Evolutionary conservation across 2,888 invertebrate species (phyloP).

Genomic region (Anthrax anthrax): DNA sequence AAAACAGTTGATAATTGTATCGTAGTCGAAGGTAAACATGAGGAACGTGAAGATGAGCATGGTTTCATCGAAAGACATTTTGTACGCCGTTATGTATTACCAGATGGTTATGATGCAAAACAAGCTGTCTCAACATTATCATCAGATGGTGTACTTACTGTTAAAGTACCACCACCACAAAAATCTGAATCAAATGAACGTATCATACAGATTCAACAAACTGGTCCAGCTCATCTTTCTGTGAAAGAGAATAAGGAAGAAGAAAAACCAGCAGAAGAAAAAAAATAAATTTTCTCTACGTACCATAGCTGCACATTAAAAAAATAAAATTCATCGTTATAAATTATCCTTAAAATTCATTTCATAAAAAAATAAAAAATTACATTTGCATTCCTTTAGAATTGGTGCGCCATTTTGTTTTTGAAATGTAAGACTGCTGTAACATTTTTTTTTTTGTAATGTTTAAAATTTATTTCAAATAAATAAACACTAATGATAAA

Average conservation of each 20-base stretch:
- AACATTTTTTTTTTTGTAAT: no score
- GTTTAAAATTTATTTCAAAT: no score
- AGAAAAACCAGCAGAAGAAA: neutral
- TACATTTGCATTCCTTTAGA: no score
- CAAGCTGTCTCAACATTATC: constrained; percentile 62
- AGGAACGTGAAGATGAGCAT: constrained; percentile 54
- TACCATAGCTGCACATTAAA: no score
- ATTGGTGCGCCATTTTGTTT: no score
- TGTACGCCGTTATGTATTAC: constrained; percentile 53
- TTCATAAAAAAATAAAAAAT: no score
- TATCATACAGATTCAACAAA: constrained; percentile 50
- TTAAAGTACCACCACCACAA: constrained; percentile 46
- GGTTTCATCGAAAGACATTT: constrained; percentile 71
- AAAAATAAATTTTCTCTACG: neutral
- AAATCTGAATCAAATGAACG: constrained; percentile 33
- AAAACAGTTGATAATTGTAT: constrained; percentile 51
- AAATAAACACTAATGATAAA: no score
- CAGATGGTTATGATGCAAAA: constrained; percentile 51
- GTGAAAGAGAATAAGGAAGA: constrained; percentile 7
- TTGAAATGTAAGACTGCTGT: no score
- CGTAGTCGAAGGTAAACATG: constrained; percentile 54
- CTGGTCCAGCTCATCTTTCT: constrained; percentile 40
- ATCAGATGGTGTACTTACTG: constrained; percentile 65
- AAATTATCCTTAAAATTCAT: no score
- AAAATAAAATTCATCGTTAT: no score